Evolutionary conservation across 2,113 vertebrate species (phyloP), one percentile per base, ranked within the genome.

Genomic region (Ochotona princeps): DNA sequence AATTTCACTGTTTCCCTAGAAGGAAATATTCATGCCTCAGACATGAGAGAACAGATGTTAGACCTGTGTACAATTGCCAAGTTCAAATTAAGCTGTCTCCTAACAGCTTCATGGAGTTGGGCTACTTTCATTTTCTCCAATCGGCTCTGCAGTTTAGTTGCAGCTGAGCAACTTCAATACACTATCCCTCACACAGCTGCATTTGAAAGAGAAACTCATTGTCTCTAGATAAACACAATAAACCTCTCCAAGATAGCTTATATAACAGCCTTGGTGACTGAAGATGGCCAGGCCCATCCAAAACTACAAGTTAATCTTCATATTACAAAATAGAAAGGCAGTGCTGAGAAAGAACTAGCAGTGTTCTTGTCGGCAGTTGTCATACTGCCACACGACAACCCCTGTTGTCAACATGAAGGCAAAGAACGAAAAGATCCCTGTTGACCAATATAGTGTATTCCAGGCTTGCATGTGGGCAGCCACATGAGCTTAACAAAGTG

Each of bases 11-110:
- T 38, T 82, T 92, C 95, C 89, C 89, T 89, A 47, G 87, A 91
- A 94, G 82, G 87, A 94, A 94, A 38, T 38, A 66, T 49, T 74
- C 9, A 1, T 30, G 38, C 73, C 74, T 83, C 87, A 44, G 51
- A 85, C 61, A 87, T 67, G 82, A 66, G 51, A 93, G 32, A 85
- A 78, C 84, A 95, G 95, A 95, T 90, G 70, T 83, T 44, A 63
- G n/a, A 8, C 44, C n/a, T 49, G 63, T 74, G 30, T 69, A 30
- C 67, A 80, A 63, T 69, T 86, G 87, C 87, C 93, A 93, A 72
- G 23, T 38, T 83, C 91, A 72, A 92, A 95, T 89, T 65, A 87
- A 83, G 72, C 51, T 82, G 69, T 92, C 69, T 88, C 82, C 70
- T 84, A 87, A 95, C 54, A 83, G 83, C 61, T 47, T 90, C 60